These are phyloP conservation scores for Odontothrips loti DNA, from an alignment of 2,888 invertebrate species.

Conservation along the genomic window DNA sequence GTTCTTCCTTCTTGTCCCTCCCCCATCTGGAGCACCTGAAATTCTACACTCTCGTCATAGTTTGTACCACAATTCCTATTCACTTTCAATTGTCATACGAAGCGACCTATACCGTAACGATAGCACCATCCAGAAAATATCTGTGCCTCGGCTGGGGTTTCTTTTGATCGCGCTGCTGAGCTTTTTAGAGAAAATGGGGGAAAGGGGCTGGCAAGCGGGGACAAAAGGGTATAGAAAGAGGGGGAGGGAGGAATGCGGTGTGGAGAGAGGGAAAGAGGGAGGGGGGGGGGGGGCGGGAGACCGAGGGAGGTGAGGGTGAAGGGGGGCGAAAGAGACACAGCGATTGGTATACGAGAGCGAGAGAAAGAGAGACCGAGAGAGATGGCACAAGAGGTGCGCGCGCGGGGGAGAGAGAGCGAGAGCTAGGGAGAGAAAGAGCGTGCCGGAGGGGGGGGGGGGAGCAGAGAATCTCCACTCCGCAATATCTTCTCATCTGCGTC, in stretches of 20 bases:
- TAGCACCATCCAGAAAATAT: too few species aligned
- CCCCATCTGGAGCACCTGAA: too few species aligned
- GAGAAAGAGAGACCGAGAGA: neutral
- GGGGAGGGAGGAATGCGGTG: neutral
- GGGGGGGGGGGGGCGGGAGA: neutral
- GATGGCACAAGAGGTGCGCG: neutral
- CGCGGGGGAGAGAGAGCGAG: neutral
- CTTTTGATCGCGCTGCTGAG: neutral
- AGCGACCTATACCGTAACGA: too few species aligned
- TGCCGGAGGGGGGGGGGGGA: neutral
- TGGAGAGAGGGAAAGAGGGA: neutral
- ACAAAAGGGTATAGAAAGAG: neutral
- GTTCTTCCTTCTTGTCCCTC: too few species aligned
- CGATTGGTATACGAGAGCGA: neutral
- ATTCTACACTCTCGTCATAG: too few species aligned
- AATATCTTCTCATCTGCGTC: constrained; percentile 26
- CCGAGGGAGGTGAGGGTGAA: neutral
- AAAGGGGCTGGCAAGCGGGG: neutral
- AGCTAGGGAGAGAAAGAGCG: neutral
- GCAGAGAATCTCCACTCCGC: constrained; percentile 25
- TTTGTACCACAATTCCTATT: too few species aligned
- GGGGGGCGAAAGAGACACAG: too few species aligned
- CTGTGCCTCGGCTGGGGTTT: neutral
- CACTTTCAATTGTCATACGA: too few species aligned
- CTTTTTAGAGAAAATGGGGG: neutral